phyloP scores from a whole-genome alignment of 2,888 invertebrate genomes.

The Leistus spinibarbis region DNA sequence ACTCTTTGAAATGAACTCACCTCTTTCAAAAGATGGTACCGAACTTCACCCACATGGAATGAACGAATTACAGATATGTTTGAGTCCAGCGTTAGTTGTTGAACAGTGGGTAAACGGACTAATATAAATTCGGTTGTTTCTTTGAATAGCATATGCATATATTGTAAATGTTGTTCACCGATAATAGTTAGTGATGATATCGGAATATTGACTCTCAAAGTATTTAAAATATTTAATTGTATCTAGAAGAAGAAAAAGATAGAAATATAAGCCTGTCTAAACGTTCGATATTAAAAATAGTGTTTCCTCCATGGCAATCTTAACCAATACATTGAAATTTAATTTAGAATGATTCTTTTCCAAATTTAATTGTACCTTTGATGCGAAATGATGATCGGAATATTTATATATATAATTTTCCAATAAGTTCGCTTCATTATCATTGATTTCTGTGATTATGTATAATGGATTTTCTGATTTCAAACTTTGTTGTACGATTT shows the following conservation, averaged over 20 bases:
- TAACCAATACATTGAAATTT: too few relatives aligned
- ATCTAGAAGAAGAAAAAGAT: neutral
- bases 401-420: neutral
- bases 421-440: neutral
- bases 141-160: neutral
- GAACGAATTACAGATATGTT: neutral
- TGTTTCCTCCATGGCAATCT: too few relatives aligned
- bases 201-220: neutral
- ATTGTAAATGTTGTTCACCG: neutral
- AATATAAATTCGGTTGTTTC: neutral
- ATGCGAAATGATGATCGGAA: neutral
- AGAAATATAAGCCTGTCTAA: neutral
- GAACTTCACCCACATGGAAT: neutral
- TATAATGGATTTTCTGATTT: neutral
- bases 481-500: neutral
- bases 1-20: neutral
- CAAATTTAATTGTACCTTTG: too few relatives aligned
- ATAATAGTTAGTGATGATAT: neutral
- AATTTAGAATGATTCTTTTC: too few relatives aligned
- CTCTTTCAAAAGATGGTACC: neutral
- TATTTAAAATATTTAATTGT: neutral
- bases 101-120: neutral
- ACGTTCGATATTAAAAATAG: neutral
- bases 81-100: neutral
- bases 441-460: neutral